phyloP scores from a whole-genome alignment of 2,113 vertebrate genomes.

The Aix galericulata region DNA sequence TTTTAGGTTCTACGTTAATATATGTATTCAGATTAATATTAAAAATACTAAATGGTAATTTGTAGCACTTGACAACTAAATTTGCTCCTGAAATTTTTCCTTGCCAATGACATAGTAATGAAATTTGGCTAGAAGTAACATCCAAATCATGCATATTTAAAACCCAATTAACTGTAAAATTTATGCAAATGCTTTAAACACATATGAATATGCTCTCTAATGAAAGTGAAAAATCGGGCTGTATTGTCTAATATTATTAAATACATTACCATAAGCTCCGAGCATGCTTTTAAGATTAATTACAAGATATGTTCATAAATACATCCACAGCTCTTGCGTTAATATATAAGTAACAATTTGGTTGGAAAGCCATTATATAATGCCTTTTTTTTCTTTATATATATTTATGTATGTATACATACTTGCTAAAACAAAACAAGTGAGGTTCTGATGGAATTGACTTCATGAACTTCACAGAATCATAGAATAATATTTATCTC shows the following conservation, averaged over 20 bases:
- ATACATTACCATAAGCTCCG: neutral
- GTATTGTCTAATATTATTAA: neutral
- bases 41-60: neutral
- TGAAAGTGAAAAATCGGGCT: neutral
- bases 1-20: neutral
- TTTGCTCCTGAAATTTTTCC: neutral
- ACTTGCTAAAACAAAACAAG: neutral
- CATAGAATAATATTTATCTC: neutral
- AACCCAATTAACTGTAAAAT: constrained; percentile 42
- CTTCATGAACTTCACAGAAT: neutral
- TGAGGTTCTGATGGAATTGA: neutral
- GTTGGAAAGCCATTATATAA: neutral
- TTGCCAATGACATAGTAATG: neutral
- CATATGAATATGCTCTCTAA: neutral
- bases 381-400: neutral
- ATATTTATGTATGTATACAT: neutral
- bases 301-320: neutral
- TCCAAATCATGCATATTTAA: constrained; percentile 53
- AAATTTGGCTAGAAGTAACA: constrained; percentile 20
- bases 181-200: constrained; percentile 42
- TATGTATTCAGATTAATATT: neutral
- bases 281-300: constrained; percentile 27
- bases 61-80: constrained; percentile 5
- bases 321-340: neutral
- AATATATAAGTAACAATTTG: neutral